phyloP scores from a whole-genome alignment of 2,888 invertebrate genomes.

The Microplitis deprimator region DNA sequence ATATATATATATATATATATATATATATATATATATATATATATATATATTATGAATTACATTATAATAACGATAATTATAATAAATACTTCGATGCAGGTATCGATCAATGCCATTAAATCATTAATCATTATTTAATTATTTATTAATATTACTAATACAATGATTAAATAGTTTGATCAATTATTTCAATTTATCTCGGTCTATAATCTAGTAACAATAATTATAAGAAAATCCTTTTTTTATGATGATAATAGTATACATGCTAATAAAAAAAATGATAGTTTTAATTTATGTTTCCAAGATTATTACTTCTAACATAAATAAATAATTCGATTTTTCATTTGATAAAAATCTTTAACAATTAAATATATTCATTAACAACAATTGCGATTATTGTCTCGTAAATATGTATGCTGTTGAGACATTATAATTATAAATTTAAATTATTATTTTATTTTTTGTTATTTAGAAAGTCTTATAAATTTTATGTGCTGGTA shows the following conservation, averaged over 20 bases:
- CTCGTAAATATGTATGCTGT: neutral
- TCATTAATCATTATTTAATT: neutral
- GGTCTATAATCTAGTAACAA: neutral
- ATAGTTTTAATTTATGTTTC: no score
- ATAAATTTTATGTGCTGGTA: neutral
- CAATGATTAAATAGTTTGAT: neutral
- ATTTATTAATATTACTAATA: neutral
- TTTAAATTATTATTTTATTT: neutral
- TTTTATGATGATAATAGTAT: neutral
- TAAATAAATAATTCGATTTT: neutral
- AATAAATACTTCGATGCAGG: conserved; percentile 44
- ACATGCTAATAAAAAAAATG: no score
- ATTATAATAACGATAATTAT: neutral
- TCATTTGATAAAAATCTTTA: conserved; percentile 10
- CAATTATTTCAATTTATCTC: neutral
- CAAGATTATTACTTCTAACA: neutral
- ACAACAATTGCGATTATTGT: neutral
- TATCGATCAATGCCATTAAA: conserved; percentile 5
- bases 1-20: neutral
- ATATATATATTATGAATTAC: neutral
- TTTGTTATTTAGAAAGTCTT: neutral
- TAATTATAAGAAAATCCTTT: neutral
- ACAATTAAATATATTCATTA: neutral
- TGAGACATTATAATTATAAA: neutral
- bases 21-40: neutral